Conservation (phyloP, 2,113 vertebrate genomes). For the Abramis brama region DNA sequence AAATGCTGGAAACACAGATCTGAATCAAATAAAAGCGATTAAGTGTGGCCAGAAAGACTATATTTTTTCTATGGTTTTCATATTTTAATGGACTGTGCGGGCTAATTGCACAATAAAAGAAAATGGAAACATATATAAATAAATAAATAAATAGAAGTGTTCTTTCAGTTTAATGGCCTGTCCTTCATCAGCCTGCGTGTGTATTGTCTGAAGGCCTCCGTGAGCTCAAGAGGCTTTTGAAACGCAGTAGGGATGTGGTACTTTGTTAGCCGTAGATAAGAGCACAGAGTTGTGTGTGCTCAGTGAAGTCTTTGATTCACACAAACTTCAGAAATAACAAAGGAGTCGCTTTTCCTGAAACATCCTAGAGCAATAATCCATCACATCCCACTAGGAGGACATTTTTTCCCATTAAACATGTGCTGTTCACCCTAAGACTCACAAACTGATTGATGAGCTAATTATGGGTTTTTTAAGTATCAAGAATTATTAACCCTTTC, state of each 20-base stretch:
- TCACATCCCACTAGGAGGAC: slow-evolving; percentile 24
- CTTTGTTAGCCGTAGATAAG: slow-evolving; percentile 37
- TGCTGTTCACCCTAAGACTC: slow-evolving; percentile 9
- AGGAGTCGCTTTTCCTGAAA: slow-evolving; percentile 33
- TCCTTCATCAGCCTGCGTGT: slow-evolving; percentile 39
- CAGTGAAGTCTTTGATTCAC: slow-evolving; percentile 21
- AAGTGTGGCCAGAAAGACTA: not conserved
- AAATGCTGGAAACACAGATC: not conserved
- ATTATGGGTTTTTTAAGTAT: slow-evolving; percentile 27
- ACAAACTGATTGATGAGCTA: slow-evolving; percentile 33
- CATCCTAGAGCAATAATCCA: slow-evolving; percentile 17
- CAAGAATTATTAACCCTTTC: slow-evolving; percentile 13
- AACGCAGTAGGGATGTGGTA: slow-evolving; percentile 28
- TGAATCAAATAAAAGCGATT: slow-evolving; percentile 31
- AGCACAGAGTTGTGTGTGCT: slow-evolving; percentile 12
- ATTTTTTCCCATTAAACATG: slow-evolving; percentile 10
- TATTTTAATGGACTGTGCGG: slow-evolving; percentile 19
- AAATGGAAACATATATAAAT: not conserved
- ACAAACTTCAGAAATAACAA: slow-evolving; percentile 28
- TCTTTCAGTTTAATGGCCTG: slow-evolving; percentile 26
- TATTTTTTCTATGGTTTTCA: not conserved
- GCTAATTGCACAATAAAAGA: slow-evolving; percentile 32
- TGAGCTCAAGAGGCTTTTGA: slow-evolving; percentile 45
- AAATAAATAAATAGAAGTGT: not conserved
- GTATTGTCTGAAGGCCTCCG: slow-evolving; percentile 12